phyloP scores from a whole-genome alignment of 2,113 vertebrate genomes.

The Mesoclemmys tuberculata region DNA sequence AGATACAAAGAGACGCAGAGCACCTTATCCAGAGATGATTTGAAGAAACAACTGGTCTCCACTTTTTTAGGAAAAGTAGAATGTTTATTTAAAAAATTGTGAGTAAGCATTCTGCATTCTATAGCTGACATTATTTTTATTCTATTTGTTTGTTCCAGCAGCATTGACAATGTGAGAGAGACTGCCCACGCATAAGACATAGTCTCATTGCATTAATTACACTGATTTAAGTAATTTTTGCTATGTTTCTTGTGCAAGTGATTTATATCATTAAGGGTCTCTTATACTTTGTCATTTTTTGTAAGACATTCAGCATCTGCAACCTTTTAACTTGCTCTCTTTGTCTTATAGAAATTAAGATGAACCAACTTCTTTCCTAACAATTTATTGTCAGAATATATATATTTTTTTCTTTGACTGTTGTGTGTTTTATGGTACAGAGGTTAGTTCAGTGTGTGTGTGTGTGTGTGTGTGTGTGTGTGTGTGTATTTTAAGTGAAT shows the following conservation, averaged over 20 bases:
- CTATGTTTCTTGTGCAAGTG: neutral
- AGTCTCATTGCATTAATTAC: neutral
- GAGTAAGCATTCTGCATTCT: neutral
- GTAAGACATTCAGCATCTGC: neutral
- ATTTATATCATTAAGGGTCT: conserved; percentile 30
- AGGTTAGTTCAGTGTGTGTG: too few relatives aligned
- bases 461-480: too few relatives aligned
- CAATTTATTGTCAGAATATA: neutral
- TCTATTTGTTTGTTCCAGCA: conserved; percentile 30
- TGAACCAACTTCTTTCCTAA: neutral
- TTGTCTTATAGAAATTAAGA: neutral
- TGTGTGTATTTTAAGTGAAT: neutral
- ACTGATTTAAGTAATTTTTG: neutral
- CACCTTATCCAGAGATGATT: neutral
- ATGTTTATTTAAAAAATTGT: neutral
- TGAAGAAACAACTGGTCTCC: neutral
- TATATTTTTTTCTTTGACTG: neutral
- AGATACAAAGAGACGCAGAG: neutral
- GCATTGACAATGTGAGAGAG: neutral
- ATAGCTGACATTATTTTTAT: neutral
- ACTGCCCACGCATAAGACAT: neutral
- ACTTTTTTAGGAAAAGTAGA: neutral
- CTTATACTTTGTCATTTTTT: conserved; percentile 38
- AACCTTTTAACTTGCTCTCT: neutral
- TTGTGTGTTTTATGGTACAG: neutral